Evolutionary conservation across 2,113 vertebrate species (phyloP), one percentile per base, ranked within the genome.

Genomic region (Dermatemys mawii): DNA sequence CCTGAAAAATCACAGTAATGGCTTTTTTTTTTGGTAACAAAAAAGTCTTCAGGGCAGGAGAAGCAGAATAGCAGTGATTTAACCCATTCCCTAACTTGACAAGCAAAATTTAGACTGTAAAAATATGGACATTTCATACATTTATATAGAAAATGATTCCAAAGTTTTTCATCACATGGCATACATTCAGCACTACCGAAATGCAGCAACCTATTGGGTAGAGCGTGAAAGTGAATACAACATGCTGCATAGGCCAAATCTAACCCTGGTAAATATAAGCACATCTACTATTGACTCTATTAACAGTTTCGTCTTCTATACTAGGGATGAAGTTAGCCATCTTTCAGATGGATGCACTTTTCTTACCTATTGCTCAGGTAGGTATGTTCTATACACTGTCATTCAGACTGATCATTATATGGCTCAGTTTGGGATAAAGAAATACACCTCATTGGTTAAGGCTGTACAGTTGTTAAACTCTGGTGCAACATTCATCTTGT

Each of bases 271-370:
- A 32, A 95, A 85, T 88, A 82, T 87, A 83, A 82, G 75, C 88
- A 78, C 35, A n/a, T 94, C 93, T 95, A 90, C 81, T 93, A 7
- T 92, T 94, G 5, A 54, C 92, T 95, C 96, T 13, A 67, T 91
- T 90, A 83, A 49, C 27, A 81, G 0, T 60, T 85, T 90, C 89
- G 2, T 84, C 78, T 26, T 81, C 60, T 90, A 46, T 70, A 22
- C 93, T 88, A 81, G 91, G 60, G 90, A 91, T 87, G 60, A 51
- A 89, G 83, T 24, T 44, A 94, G 76, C 82, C 29, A 24, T 89
- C 48, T 90, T 73, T 16, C 5, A 89, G 54, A 86, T 67, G 90
- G 76, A 81, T 91, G 84, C 57, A 60, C 92, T 93, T 94, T 76
- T 88, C 82, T 87, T 81, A 81, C 78, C 78, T 91, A 93, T 92